Base-by-base conservation (phyloP, 2,113 vertebrate genomes). In the Coreoperca whiteheadi region DNA sequence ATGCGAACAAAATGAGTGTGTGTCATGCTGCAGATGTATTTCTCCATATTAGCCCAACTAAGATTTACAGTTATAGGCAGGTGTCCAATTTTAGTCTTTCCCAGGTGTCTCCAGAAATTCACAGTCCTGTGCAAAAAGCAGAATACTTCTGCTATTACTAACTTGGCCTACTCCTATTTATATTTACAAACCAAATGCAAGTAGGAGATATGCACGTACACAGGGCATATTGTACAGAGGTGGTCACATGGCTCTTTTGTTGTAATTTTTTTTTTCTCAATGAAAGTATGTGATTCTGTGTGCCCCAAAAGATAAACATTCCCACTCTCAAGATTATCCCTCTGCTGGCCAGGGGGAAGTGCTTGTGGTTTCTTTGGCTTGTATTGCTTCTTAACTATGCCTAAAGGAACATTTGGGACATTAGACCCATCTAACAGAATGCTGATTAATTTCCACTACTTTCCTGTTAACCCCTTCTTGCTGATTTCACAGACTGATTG, bases 211-310 rank as follows among this genome's bases (percentile, higher is more conserved):
- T 48, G 3, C 16, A 48, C 18, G 46, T 48, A 16, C 57, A 59
- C 25, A 30, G 25, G 14, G 30, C 6, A 61, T 34, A 20, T 21
- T 34, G 30, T 20, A 60, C 28, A 20, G 28, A 12, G 0, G 50
- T 14, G 59, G 57, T 79, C 82, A 85, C 81, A 20, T 71, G 64
- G 20, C 25, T 68, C 34, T 48, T 59, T 76, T 85, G 59, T 39
- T 54, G 66, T 83, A 23, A 51, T n/a, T 76, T 81, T 78, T 81
- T n/a, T 75, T 34, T 75, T 56, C 70, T 60, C 64, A 21, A 25
- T 75, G 75, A 86, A 85, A 87, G 82, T 72, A 41, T 87, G 82
- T 59, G 59, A 81, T 43, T 86, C 79, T 51, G 7, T 41, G 12
- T 6, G 3, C 15, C 25, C 63, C n/a, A n/a, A n/a, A 70, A 18